Evolutionary conservation across 2,797 vertebrate species (phyloP).

Genomic region (Brachymystax lenok): DNA sequence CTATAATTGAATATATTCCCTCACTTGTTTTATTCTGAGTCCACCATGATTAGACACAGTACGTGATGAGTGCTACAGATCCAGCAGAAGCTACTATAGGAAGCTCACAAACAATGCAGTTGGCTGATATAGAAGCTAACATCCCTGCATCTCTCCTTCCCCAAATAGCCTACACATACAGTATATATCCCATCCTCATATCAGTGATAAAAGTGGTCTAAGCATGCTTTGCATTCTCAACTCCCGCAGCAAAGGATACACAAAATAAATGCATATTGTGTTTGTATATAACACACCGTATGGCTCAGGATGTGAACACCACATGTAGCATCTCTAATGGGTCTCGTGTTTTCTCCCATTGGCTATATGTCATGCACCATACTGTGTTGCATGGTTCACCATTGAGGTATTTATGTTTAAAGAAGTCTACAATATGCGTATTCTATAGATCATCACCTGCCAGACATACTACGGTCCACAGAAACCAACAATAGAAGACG

Average conservation of each 20-base stretch:
- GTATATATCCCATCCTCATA: background rate
- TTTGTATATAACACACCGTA: no score
- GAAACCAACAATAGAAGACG: background rate
- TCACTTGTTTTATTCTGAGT: background rate
- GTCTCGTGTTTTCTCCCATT: background rate
- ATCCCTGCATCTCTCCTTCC: background rate
- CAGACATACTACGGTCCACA: background rate
- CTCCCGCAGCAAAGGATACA: constrained; percentile 10
- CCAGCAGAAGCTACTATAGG: background rate
- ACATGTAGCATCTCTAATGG: background rate
- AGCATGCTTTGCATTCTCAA: constrained; percentile 48
- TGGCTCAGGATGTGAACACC: background rate
- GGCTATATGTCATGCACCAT: no score
- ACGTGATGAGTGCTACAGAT: background rate
- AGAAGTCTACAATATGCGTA: background rate
- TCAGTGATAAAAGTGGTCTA: constrained; percentile 41
- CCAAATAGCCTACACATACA: background rate
- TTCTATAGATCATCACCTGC: background rate
- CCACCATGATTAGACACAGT: background rate
- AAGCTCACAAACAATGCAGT: background rate
- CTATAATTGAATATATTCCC: constrained; percentile 29
- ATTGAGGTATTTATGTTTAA: background rate
- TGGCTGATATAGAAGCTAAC: background rate
- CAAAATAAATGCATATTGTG: no score
- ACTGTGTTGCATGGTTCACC: background rate